Evolutionary conservation across 2,888 invertebrate species (phyloP), one percentile per base, ranked within the genome.

Genomic region (Amorpha juglandis): DNA sequence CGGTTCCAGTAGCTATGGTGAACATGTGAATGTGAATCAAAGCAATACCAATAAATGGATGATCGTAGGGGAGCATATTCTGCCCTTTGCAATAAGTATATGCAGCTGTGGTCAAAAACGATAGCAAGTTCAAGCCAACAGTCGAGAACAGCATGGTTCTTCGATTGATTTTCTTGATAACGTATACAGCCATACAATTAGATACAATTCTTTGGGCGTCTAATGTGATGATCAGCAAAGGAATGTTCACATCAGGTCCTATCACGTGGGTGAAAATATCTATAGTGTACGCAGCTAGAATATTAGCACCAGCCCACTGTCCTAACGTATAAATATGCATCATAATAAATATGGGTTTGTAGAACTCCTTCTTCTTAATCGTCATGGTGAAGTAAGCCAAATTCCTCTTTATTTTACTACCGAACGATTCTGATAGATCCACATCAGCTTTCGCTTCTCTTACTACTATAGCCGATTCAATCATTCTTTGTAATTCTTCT

Each of bases 291-390:
- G 85, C 77, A 1, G 83, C 83, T 14, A 88, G 65, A 2, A 84
- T 79, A 48, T 82, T 84, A 8, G 82, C 83, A 4, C 88, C 88
- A 11, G 82, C 79, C 83, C 84, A 87, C 62, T 86, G 85, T 0
- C 82, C 79, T 47, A 88, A 63, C 1, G 81, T 79, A 35, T 84
- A 85, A 68, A 88, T 76, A 69, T 86, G 85, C 68, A 83, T 76
- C 83, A 88, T 84, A 0, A 88, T 83, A 58, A 86, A 79, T 52
- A 87, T 84, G 0, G 88, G 88, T 66, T 84, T 86, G 69, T 82
- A 84, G 67, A 88, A 87, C 67, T 87, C 88, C 64, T 78, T 81
- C 69, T 84, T 84, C 21, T 67, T 78, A 0, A 83, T 65, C 0
- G 83, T 83, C 21, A 68, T 58, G 14, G 52, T 68, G 48, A 80